phyloP scores from a whole-genome alignment of 1,140 invertebrate species.

The Nephotettix cincticeps region DNA sequence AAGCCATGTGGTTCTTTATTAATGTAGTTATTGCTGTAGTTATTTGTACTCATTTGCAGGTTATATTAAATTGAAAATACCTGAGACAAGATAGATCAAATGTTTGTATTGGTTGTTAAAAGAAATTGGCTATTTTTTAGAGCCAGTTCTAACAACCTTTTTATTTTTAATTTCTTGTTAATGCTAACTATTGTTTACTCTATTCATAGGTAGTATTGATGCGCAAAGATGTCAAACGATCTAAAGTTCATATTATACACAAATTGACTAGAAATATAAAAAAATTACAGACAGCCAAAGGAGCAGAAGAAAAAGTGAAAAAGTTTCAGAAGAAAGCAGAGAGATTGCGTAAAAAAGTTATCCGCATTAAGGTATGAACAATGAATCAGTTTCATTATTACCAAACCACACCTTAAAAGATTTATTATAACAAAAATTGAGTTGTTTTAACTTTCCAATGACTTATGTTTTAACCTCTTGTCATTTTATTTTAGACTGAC shows the following conservation, averaged over 20 bases:
- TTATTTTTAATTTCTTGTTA: not conserved
- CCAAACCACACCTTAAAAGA: too few relatives aligned
- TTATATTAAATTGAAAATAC: not conserved
- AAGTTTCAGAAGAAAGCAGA: not conserved
- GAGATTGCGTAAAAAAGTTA: not conserved
- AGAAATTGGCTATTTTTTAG: not conserved
- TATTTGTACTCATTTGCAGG: not conserved
- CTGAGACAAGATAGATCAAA: not conserved
- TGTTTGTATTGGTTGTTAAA: not conserved
- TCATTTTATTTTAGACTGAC: too few relatives aligned
- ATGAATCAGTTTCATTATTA: too few relatives aligned
- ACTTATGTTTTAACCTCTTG: too few relatives aligned
- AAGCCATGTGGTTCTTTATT: too few relatives aligned
- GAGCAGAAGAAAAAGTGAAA: not conserved
- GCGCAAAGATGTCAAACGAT: not conserved
- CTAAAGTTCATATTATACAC: not conserved
- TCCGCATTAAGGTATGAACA: not conserved
- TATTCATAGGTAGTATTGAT: not conserved
- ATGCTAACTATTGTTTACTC: not conserved
- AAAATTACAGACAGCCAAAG: not conserved
- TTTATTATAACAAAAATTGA: too few relatives aligned
- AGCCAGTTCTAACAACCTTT: not conserved
- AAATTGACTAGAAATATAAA: constrained; percentile 2
- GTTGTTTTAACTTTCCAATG: too few relatives aligned
- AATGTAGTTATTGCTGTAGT: not conserved